Base-by-base conservation (phyloP, 1,140 invertebrate genomes). In the Ceratosolen fusciceps region DNA sequence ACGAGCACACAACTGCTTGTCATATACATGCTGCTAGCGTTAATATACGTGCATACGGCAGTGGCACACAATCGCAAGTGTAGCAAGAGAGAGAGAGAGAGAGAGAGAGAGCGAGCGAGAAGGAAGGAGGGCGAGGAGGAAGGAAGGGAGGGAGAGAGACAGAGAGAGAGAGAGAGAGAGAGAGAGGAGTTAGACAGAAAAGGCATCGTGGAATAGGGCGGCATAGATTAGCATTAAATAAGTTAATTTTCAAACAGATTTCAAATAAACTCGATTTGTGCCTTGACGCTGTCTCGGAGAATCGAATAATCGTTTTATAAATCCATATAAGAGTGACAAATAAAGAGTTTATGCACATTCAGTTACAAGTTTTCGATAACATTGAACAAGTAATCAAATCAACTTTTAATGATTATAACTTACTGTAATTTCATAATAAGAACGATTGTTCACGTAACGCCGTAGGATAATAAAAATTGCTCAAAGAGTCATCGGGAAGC, bases 221-320 rank as follows among this genome's bases (percentile, higher is more conserved):
- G 67, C 76, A 77, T 77, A 77, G 65, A 77, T 77, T 77, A 77
- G 34, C 75, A 76, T 77, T 77, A 34, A 77, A 77, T 77, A 70
- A 29, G 65, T 26, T 56, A 68, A 77, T 68, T 54, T 47, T 39
- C 49, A 2, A 68, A 37, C 34, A 29, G 43, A 60, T 60, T 73
- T 58, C 21, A 37, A 24, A 60, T 60, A 5, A 21, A 74, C n/a
- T 24, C 43, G 14, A 31, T 74, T 74, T 74, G 14, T 74, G 14
- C n/a, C 14, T 56, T 9, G 19, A 31, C 24, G 34, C 47, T 60
- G 8, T 7, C 3, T 58, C 21, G 3, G 29, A 29, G 34, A 74
- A 39, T 9, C 12, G 1, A 71, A 34, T 10, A 4, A n/a, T 7
- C 3, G 2, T 47, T 70, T 47, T 49, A 49, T 19, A 4, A 37